Conservation (phyloP, 2,113 vertebrate species). For the Megalops atlanticus region DNA sequence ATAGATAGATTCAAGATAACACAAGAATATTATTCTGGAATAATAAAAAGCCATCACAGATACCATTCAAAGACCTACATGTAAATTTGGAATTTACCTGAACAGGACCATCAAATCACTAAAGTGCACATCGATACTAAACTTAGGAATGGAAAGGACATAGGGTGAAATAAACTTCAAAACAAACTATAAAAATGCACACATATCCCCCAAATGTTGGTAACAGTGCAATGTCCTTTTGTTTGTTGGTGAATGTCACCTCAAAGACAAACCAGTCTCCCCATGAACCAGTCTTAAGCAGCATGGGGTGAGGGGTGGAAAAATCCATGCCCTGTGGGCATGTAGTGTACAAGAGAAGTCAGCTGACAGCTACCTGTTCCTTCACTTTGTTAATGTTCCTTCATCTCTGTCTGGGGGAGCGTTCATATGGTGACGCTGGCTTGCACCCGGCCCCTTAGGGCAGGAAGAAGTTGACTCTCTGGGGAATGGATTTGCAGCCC, state of each 20-base stretch:
- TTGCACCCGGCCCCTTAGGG: slow-evolving; percentile 64
- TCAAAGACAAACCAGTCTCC: slow-evolving; percentile 19
- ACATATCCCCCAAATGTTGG: background rate
- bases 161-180: background rate
- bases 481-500: slow-evolving; percentile 92
- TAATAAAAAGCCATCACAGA: background rate
- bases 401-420: slow-evolving; percentile 20
- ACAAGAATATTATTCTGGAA: background rate
- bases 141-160: background rate
- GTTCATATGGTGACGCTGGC: slow-evolving; percentile 18
- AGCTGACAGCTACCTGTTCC: background rate
- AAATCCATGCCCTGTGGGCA: background rate
- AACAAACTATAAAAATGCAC: background rate
- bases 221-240: background rate
- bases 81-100: background rate
- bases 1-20: background rate
- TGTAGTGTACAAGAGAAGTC: background rate
- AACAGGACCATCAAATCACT: slow-evolving; percentile 5
- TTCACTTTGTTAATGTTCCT: background rate
- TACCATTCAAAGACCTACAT: background rate
- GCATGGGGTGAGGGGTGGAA: slow-evolving; percentile 7
- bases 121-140: background rate
- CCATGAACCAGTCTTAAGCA: background rate
- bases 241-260: background rate
- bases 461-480: slow-evolving; percentile 88